phyloP scores from a whole-genome alignment of 1,140 invertebrate species.

The Ceratoteleas bidentatus region DNA sequence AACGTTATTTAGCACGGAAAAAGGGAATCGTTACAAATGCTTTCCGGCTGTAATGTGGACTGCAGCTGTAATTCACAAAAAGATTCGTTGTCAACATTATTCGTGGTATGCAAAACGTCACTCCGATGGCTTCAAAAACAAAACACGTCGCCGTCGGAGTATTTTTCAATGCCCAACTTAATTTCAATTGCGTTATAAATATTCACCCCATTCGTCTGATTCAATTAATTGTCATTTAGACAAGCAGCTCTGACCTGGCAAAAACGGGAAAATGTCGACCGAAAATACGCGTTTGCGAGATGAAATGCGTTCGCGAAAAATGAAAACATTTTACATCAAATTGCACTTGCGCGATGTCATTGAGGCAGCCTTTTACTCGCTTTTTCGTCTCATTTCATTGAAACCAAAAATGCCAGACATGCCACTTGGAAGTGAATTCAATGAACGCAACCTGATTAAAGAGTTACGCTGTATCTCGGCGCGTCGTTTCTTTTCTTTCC shows the following conservation, averaged over 20 bases:
- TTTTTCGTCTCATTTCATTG: not conserved
- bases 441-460: constrained; percentile 26
- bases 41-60: not conserved
- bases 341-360: no score
- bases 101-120: not conserved
- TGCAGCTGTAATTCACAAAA: not conserved
- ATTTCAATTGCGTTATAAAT: no score
- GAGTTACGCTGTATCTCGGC: not conserved
- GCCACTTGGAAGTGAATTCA: constrained; percentile 5
- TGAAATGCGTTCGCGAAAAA: no score
- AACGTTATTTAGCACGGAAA: not conserved
- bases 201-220: no score
- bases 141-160: not conserved
- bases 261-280: no score
- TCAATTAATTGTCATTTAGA: no score
- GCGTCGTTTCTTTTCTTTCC: constrained; percentile 28
- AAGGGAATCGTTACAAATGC: constrained; percentile 2
- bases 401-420: constrained; percentile 5
- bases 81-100: not conserved
- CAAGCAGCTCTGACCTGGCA: no score
- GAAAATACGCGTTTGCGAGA: no score
- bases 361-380: no score
- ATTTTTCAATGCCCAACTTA: not conserved
- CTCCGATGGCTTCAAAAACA: not conserved
- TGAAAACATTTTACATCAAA: no score